phyloP scores from a whole-genome alignment of 2,113 vertebrate species.

The Xiphophorus maculatus region DNA sequence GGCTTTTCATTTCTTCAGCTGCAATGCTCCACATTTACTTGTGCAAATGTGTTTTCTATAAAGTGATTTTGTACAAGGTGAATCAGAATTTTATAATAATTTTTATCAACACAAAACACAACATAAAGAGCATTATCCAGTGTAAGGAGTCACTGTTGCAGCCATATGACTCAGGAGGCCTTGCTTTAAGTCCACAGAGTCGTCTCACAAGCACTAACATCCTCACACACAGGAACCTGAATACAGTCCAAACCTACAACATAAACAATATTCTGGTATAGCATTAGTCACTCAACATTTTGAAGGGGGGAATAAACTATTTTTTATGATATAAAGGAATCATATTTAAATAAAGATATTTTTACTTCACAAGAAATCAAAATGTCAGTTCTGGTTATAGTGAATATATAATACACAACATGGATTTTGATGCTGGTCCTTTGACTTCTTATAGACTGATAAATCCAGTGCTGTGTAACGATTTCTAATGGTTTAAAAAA shows the following conservation, averaged over 20 bases:
- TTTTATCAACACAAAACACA: slow-evolving; percentile 94
- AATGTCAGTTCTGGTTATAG: slow-evolving; percentile 47
- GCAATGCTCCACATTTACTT: slow-evolving; percentile 92
- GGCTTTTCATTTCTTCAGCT: slow-evolving; percentile 74
- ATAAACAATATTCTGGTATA: slow-evolving; percentile 74
- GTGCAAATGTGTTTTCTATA: slow-evolving; percentile 99
- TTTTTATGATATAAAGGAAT: slow-evolving; percentile 97
- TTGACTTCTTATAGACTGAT: slow-evolving; percentile 86
- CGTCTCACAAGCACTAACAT: slow-evolving; percentile 5
- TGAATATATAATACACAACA: slow-evolving; percentile 41
- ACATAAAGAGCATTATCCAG: slow-evolving; percentile 66
- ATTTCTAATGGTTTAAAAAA: slow-evolving; percentile 94
- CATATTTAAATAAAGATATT: slow-evolving; percentile 94
- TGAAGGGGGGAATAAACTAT: slow-evolving; percentile 86
- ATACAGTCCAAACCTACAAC: slow-evolving; percentile 40
- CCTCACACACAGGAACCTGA: slow-evolving; percentile 19
- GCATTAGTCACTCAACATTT: slow-evolving; percentile 85
- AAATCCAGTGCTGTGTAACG: slow-evolving; percentile 87
- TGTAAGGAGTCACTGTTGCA: slow-evolving; percentile 26
- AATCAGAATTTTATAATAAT: slow-evolving; percentile 94
- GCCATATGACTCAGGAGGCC: slow-evolving; percentile 20
- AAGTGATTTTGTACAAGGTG: slow-evolving; percentile 94
- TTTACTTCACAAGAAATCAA: slow-evolving; percentile 91
- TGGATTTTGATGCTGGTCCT: slow-evolving; percentile 64
- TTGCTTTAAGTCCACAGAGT: slow-evolving; percentile 32